phyloP scores from a whole-genome alignment of 2,888 invertebrate species.

The Tipula vernalis region DNA sequence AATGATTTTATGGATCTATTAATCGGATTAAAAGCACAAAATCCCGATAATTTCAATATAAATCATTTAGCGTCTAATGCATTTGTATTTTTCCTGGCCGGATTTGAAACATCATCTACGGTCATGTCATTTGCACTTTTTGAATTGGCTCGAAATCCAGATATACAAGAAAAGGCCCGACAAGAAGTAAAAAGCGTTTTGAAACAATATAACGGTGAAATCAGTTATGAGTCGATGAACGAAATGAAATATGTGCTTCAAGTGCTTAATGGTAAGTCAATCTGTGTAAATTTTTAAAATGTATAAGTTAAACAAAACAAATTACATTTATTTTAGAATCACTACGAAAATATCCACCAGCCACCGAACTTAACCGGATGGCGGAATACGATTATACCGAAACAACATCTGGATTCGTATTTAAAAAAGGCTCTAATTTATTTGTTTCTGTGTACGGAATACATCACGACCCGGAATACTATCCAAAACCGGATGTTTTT shows the following conservation, averaged over 20 bases:
- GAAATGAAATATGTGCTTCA: conserved; percentile 36
- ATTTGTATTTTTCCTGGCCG: conserved; percentile 36
- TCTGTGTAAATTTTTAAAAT: not conserved
- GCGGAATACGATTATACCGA: conserved; percentile 37
- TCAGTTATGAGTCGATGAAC: conserved; percentile 33
- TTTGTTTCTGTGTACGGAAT: conserved; percentile 44
- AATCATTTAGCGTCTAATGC: conserved; percentile 31
- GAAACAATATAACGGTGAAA: conserved; percentile 24
- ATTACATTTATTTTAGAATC: conserved; percentile 32
- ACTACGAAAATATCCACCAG: conserved; percentile 41
- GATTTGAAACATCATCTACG: conserved; percentile 37
- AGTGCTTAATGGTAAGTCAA: conserved; percentile 30
- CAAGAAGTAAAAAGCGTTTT: conserved; percentile 30
- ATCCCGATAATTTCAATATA: conserved; percentile 15
- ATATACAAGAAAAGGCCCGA: conserved; percentile 28
- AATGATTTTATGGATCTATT: conserved; percentile 41
- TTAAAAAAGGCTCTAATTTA: conserved; percentile 39
- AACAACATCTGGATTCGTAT: conserved; percentile 34
- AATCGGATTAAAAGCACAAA: conserved; percentile 34
- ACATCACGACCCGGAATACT: conserved; percentile 46
- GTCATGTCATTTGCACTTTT: conserved; percentile 32
- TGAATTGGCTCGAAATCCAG: conserved; percentile 33
- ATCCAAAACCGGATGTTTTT: conserved; percentile 47
- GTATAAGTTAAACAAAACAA: not conserved
- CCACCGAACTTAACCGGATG: conserved; percentile 35